Evolutionary conservation across 2,113 vertebrate species (phyloP).

Genomic region (Peromyscus polionotus): DNA sequence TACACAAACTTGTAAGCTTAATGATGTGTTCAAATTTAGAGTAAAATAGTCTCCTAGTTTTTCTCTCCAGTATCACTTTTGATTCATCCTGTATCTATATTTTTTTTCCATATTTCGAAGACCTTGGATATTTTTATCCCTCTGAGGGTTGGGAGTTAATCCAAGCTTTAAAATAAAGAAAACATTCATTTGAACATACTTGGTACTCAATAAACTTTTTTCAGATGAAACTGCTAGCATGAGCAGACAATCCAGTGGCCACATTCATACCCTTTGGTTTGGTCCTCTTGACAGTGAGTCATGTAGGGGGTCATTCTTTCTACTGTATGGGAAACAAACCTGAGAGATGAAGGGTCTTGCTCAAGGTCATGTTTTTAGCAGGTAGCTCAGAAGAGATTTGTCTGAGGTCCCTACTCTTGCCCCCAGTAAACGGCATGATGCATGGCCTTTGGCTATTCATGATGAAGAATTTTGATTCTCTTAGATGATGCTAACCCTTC

Average conservation of each 20-base stretch:
- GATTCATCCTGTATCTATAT: neutral
- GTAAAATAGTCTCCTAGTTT: neutral
- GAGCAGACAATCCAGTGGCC: neutral
- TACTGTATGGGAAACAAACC: neutral
- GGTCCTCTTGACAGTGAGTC: neutral
- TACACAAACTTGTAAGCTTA: conserved; percentile 39
- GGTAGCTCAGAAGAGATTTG: neutral
- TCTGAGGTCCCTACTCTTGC: neutral
- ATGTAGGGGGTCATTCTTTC: neutral
- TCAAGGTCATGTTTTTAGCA: neutral
- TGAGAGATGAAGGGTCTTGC: neutral
- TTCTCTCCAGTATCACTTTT: conserved; percentile 1
- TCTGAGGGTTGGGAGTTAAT: neutral
- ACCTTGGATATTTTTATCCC: conserved; percentile 21
- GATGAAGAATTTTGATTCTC: conserved; percentile 39
- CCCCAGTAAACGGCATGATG: neutral
- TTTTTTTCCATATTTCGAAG: conserved; percentile 6
- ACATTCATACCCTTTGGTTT: neutral
- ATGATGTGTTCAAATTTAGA: conserved; percentile 23
- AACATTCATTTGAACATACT: conserved; percentile 11
- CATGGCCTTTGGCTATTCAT: neutral
- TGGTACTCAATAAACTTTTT: neutral
- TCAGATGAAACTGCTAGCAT: neutral
- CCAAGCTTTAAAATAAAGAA: conserved; percentile 48
- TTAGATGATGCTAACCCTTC: neutral